These are phyloP conservation scores for Entelurus aequoreus DNA, from an alignment of 2,113 vertebrate genomes.

Conservation along the genomic window DNA sequence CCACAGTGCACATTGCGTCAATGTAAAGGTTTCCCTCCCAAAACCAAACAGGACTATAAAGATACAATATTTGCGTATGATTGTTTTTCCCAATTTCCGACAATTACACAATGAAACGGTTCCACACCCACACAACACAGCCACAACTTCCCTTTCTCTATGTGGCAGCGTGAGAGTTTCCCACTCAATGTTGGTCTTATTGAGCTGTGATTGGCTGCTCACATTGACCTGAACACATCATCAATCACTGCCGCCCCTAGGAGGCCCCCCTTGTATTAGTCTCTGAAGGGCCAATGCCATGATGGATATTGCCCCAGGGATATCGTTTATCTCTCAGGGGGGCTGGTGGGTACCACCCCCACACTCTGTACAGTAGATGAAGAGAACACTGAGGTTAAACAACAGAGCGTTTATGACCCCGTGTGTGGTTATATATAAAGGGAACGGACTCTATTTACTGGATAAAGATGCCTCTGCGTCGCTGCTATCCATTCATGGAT, in stretches of 20 bases:
- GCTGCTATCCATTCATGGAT: conserved; percentile 14
- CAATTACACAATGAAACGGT: conserved; percentile 22
- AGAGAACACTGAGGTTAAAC: conserved; percentile 35
- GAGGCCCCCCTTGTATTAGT: conserved; percentile 39
- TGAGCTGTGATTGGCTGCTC: conserved; percentile 63
- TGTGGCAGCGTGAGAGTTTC: conserved; percentile 6
- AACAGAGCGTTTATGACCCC: conserved; percentile 20
- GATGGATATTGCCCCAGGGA: conserved; percentile 51
- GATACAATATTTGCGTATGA: not conserved
- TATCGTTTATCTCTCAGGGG: conserved; percentile 36
- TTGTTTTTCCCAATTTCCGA: not conserved
- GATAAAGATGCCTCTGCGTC: conserved; percentile 28
- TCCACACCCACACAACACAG: not conserved
- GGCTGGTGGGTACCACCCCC: conserved; percentile 37
- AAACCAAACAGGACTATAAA: not conserved
- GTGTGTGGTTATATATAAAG: conserved; percentile 25
- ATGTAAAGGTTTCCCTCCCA: conserved; percentile 11
- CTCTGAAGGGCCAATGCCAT: conserved; percentile 35
- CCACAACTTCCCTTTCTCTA: conserved; percentile 13
- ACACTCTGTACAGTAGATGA: conserved; percentile 19
- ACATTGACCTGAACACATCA: conserved; percentile 55
- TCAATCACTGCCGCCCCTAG: conserved; percentile 56
- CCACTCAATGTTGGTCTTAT: conserved; percentile 46
- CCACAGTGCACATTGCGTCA: not conserved
- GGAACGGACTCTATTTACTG: conserved; percentile 17